Percentiles rank a stretch among this genome's conserved stretches.
Conservation (phyloP, 2,888 invertebrate species). For the Drosophila stalkeri region DNA sequence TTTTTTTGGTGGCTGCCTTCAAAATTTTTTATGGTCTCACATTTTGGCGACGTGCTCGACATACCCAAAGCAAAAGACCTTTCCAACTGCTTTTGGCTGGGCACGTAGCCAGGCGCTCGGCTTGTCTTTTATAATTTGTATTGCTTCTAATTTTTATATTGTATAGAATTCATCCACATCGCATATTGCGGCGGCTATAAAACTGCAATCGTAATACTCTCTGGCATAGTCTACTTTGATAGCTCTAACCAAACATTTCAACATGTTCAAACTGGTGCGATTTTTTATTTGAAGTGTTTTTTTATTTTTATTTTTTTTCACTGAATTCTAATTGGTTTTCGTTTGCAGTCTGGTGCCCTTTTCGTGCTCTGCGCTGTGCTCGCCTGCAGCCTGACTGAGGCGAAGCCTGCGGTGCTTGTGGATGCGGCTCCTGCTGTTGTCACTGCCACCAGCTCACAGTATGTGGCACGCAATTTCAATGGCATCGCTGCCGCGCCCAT, state of each 20-base stretch:
- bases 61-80: constrained; percentile 51
- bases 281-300: neutral
- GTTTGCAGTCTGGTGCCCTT: constrained; percentile 80
- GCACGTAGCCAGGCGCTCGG: constrained; percentile 32
- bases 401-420: constrained; percentile 84
- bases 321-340: constrained; percentile 3
- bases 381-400: constrained; percentile 85
- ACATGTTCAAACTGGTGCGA: constrained; percentile 82
- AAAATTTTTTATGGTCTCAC: constrained; percentile 65
- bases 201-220: constrained; percentile 50
- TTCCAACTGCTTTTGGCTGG: constrained; percentile 12
- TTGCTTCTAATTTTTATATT: constrained; percentile 17
- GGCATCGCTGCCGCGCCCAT: constrained; percentile 86
- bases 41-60: constrained; percentile 58
- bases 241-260: constrained; percentile 59
- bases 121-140: constrained; percentile 34
- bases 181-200: constrained; percentile 63
- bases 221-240: constrained; percentile 68
- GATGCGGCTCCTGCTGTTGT: constrained; percentile 83
- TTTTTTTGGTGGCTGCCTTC: constrained; percentile 55
- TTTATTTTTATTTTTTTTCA: neutral
- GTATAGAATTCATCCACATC: constrained; percentile 42
- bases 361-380: constrained; percentile 83
- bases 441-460: constrained; percentile 87
- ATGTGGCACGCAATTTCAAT: constrained; percentile 87